Conservation (phyloP, 2,113 vertebrate species). For the Gymnarchus niloticus region DNA sequence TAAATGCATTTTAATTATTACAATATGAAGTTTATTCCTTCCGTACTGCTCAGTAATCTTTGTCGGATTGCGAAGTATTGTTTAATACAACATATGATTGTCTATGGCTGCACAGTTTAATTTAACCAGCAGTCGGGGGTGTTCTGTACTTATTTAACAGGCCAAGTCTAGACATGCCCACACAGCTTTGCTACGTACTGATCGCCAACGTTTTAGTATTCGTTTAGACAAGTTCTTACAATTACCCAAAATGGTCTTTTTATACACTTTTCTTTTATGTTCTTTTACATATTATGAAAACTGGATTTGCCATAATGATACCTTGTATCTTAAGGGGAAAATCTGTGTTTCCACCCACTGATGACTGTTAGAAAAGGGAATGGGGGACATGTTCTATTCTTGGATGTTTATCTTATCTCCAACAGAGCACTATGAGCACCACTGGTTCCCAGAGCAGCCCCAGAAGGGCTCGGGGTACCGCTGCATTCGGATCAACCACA, state of each 20-base stretch:
- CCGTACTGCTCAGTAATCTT: background rate
- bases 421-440: conserved; percentile 75
- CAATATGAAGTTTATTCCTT: background rate
- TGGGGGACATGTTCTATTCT: background rate
- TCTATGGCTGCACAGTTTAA: background rate
- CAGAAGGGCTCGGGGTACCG: conserved; percentile 81
- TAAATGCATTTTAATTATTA: background rate
- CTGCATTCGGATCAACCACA: conserved; percentile 80
- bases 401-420: background rate
- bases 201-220: background rate
- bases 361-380: background rate
- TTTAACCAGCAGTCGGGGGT: background rate
- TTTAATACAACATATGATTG: background rate
- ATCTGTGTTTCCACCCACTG: background rate
- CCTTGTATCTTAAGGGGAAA: no score
- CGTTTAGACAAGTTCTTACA: background rate
- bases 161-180: background rate
- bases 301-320: background rate
- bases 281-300: background rate
- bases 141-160: background rate
- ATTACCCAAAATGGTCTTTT: background rate
- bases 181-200: background rate
- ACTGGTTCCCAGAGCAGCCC: conserved; percentile 77
- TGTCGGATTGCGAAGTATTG: background rate
- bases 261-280: background rate